A percentile compares a stretch with the other conserved stretches of the same genome.
These are phyloP conservation scores for rabbit (Oryctolagus cuniculus) DNA, from an alignment of 2,113 vertebrate species.

Conservation along the genomic window mOryCun1.1 NC_091440.1:84896001-84896500, in stretches of 20 bases:
- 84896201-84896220: no score
- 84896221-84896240: no score
- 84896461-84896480: background rate
- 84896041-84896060: background rate
- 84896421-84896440: background rate
- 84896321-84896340: background rate
- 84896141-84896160: no score
- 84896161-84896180: no score
- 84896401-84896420: background rate
- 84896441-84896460: no score
- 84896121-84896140: no score
- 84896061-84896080: background rate
- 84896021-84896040: background rate
- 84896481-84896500: no score
- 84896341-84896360: background rate
- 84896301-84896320: background rate
- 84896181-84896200: no score
- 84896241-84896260: background rate
- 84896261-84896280: background rate
- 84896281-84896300: background rate
- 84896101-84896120: no score
- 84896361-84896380: background rate
- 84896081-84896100: no score
- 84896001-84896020: constrained; percentile 1
- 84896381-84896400: background rate